These are phyloP conservation scores for Caenorhabditis becei DNA, from an alignment of 2,888 invertebrate genomes.

Conservation along the genomic window DNA sequence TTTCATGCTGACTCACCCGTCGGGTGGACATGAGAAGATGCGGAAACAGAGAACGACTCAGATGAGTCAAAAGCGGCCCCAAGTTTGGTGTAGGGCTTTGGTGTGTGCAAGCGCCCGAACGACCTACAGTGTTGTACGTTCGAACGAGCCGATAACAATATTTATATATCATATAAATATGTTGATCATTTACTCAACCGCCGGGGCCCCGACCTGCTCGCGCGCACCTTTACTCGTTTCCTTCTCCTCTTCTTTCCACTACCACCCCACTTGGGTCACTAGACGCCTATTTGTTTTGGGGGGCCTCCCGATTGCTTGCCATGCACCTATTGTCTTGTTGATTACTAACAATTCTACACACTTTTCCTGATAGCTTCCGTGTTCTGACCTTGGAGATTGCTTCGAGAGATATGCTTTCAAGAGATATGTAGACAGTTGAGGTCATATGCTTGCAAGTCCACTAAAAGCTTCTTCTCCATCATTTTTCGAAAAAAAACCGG, in stretches of 20 bases:
- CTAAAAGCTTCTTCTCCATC: not conserved
- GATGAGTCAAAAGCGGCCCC: constrained; percentile 21
- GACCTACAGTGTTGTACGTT: constrained; percentile 17
- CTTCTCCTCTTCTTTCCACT: constrained; percentile 2
- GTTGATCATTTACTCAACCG: constrained; percentile 56
- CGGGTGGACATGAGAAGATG: not conserved
- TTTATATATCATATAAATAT: constrained; percentile 54
- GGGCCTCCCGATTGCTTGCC: constrained; percentile 21
- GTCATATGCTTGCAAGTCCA: too few relatives aligned
- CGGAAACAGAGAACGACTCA: not conserved
- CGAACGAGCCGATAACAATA: constrained; percentile 60
- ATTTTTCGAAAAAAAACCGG: constrained; percentile 2
- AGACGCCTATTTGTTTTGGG: constrained; percentile 41
- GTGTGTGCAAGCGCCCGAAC: constrained; percentile 15
- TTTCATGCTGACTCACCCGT: not conserved
- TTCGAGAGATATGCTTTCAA: too few relatives aligned
- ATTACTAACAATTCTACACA: constrained; percentile 16
- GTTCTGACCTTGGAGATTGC: too few relatives aligned
- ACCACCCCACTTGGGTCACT: constrained; percentile 40
- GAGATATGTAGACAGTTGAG: too few relatives aligned
- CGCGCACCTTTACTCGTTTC: constrained; percentile 41
- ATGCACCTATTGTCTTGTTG: constrained; percentile 50
- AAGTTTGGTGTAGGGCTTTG: constrained; percentile 45
- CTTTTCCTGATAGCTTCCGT: not conserved
- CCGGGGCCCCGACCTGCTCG: constrained; percentile 19